Evolutionary conservation across 1,140 invertebrate species (phyloP).

Genomic region (Gryllus bimaculatus): DNA sequence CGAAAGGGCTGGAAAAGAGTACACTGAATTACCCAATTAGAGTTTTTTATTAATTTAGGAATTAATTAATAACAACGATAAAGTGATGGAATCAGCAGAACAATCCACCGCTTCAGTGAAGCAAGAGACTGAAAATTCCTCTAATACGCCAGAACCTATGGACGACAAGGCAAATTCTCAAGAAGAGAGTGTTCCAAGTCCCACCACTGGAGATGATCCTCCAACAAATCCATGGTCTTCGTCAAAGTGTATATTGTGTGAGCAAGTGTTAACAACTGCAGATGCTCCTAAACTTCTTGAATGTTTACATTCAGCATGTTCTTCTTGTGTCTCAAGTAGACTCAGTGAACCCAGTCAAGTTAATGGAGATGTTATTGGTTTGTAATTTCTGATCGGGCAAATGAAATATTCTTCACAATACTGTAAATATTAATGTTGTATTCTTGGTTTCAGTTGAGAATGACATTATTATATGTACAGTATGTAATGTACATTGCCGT

Average conservation of each 20-base stretch:
- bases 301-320: constrained; percentile 76
- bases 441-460: constrained; percentile 16
- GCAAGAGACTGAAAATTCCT: background rate
- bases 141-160: background rate
- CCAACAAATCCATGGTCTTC: constrained; percentile 25
- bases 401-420: background rate
- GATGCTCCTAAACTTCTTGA: constrained; percentile 70
- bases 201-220: constrained; percentile 19
- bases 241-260: constrained; percentile 58
- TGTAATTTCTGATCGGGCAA: constrained; percentile 7
- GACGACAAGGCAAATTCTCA: background rate
- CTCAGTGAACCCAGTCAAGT: constrained; percentile 48
- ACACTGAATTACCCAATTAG: too few relatives aligned
- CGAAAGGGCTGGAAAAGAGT: too few relatives aligned
- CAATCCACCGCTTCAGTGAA: background rate
- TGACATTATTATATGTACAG: constrained; percentile 38
- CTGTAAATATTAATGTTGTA: background rate
- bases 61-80: too few relatives aligned
- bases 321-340: constrained; percentile 61
- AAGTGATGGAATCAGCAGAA: background rate
- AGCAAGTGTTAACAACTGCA: constrained; percentile 44
- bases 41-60: too few relatives aligned
- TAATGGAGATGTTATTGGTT: constrained; percentile 31
- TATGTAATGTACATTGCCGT: constrained; percentile 51
- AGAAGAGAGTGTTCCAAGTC: constrained; percentile 15